phyloP scores from a whole-genome alignment of 2,888 invertebrate genomes.

The Glomeris marginata region DNA sequence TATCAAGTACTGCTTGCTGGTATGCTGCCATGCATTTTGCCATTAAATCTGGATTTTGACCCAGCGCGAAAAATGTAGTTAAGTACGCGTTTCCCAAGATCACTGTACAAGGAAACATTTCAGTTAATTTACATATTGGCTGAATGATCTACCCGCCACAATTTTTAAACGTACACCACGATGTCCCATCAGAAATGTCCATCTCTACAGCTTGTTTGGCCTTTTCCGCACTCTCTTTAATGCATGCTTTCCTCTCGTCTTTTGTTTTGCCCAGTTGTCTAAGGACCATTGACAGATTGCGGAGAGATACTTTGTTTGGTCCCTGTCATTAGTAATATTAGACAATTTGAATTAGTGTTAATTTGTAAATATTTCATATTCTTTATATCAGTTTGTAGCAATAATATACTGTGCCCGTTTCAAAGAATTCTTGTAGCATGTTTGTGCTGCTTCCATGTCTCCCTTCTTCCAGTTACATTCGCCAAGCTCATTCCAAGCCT shows the following conservation, averaged over 20 bases:
- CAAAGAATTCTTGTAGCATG: conserved; percentile 58
- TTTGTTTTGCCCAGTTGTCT: conserved; percentile 43
- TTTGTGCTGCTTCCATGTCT: conserved; percentile 60
- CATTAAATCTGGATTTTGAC: conserved; percentile 53
- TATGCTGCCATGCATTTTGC: conserved; percentile 65
- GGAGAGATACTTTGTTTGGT: conserved; percentile 55
- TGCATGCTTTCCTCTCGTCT: conserved; percentile 40
- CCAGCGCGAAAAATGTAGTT: conserved; percentile 57
- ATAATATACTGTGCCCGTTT: conserved; percentile 30
- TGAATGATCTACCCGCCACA: neutral
- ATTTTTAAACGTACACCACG: conserved; percentile 44
- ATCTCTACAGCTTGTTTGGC: conserved; percentile 69
- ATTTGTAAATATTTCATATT: conserved; percentile 29
- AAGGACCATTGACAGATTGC: conserved; percentile 65
- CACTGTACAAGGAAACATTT: conserved; percentile 23
- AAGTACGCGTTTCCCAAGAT: conserved; percentile 72
- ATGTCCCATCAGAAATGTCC: conserved; percentile 60
- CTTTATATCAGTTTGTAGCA: conserved; percentile 29
- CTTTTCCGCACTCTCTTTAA: conserved; percentile 53
- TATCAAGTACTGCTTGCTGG: conserved; percentile 54
- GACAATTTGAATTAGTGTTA: no score
- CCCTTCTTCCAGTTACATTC: conserved; percentile 78
- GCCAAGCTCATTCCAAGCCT: conserved; percentile 79
- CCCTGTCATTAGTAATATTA: conserved; percentile 34
- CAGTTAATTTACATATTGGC: neutral